phyloP scores from a whole-genome alignment of 2,113 vertebrate genomes.

The Corythaixoides concolor region DNA sequence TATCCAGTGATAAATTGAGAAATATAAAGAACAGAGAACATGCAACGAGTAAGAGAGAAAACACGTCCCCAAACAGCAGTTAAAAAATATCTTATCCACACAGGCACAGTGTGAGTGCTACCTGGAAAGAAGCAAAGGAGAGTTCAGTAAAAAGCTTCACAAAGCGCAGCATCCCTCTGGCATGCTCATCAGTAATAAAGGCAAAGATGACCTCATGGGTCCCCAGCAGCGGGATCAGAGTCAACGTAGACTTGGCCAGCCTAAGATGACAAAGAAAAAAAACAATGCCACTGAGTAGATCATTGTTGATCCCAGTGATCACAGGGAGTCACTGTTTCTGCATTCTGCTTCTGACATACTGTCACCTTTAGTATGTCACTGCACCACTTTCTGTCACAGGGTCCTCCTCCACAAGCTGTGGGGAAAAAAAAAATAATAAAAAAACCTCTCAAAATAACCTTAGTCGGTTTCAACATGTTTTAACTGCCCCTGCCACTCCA shows the following conservation, averaged over 20 bases:
- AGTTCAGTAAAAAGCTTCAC: conserved; percentile 86
- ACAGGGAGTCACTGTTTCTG: neutral
- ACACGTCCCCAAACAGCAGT: neutral
- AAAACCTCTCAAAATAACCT: neutral
- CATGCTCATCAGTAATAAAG: conserved; percentile 82
- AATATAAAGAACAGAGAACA: neutral
- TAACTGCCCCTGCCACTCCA: neutral
- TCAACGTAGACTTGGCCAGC: conserved; percentile 88
- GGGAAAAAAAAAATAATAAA: neutral
- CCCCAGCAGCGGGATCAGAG: conserved; percentile 87
- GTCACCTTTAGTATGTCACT: neutral
- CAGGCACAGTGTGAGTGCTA: conserved; percentile 20
- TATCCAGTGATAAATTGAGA: neutral
- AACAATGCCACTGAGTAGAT: neutral
- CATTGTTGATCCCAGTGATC: neutral
- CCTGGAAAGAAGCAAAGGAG: conserved; percentile 88
- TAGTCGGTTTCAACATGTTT: neutral
- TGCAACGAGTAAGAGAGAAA: neutral
- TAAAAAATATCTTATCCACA: neutral
- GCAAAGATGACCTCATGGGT: conserved; percentile 90
- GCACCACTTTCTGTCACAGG: fast-evolving
- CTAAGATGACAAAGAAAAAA: conserved; percentile 59
- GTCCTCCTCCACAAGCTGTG: neutral
- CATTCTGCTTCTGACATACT: neutral
- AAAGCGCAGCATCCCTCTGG: conserved; percentile 78